A percentile compares a stretch with the other conserved stretches of the same genome.
Conservation (phyloP, 30 jellyfish, hydroid and myxozoan species). For the Chironex yamaguchii region DNA sequence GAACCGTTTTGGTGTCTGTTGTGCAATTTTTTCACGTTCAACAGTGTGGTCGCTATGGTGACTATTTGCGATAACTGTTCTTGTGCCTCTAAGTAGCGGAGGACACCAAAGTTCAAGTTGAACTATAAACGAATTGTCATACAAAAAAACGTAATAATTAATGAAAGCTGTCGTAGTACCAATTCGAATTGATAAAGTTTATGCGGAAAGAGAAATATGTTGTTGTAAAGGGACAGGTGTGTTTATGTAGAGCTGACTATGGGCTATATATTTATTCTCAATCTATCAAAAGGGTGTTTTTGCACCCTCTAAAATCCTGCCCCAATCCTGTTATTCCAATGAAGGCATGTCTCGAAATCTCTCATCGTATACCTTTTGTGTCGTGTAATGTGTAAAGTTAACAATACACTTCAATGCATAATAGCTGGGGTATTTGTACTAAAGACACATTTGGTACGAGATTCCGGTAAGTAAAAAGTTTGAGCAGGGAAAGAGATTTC, state of each 20-base stretch:
- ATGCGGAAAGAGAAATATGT: background rate
- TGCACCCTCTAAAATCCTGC: background rate
- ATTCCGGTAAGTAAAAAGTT: no score
- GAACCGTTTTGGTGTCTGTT: no score
- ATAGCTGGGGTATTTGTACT: no score
- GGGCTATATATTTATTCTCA: no score
- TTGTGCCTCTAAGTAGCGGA: no score
- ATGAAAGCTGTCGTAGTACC: background rate
- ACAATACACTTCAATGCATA: background rate
- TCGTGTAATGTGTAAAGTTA: background rate
- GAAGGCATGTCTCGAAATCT: no score
- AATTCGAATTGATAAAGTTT: background rate
- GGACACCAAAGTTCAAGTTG: background rate
- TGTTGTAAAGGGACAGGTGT: background rate
- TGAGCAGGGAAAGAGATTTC: no score
- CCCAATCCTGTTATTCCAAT: no score
- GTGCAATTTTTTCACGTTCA: background rate
- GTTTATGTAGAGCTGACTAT: background rate
- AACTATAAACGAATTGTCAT: background rate
- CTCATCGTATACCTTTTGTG: background rate
- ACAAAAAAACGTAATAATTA: background rate
- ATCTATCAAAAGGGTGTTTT: background rate
- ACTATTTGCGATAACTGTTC: no score
- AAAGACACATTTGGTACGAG: no score
- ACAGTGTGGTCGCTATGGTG: background rate